phyloP scores from a whole-genome alignment of 2,888 invertebrate species.

The Bhutanitis thaidina region DNA sequence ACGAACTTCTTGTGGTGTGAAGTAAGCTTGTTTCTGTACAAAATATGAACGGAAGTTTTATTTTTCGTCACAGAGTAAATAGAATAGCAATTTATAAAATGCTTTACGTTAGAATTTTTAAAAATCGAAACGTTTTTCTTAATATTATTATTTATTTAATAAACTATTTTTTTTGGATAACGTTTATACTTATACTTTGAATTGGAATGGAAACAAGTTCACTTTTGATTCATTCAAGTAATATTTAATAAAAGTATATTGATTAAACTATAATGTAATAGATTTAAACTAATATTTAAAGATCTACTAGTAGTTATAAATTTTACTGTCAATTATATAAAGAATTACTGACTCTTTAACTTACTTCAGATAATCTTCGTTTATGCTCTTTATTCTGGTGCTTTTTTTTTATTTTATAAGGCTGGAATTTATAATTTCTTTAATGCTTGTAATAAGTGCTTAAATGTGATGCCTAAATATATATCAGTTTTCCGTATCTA shows the following conservation, averaged over 20 bases:
- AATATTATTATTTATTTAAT: too few relatives aligned
- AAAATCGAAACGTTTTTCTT: too few relatives aligned
- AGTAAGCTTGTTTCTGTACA: constrained; percentile 22
- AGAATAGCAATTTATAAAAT: too few relatives aligned
- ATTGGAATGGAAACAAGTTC: constrained; percentile 13
- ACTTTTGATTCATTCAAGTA: constrained; percentile 16
- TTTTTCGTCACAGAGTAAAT: constrained; percentile 2
- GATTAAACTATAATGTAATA: neutral
- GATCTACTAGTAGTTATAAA: constrained; percentile 9
- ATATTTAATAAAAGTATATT: constrained; percentile 13
- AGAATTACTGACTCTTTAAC: neutral
- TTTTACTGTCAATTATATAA: constrained; percentile 20
- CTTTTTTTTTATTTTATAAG: constrained; percentile 17
- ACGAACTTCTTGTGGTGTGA: constrained; percentile 8
- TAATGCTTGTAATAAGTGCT: too few relatives aligned
- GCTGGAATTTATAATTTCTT: constrained; percentile 19
- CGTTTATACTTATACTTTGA: neutral
- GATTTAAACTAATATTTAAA: constrained; percentile 3
- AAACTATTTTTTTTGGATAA: too few relatives aligned
- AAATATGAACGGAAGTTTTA: neutral
- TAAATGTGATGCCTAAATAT: too few relatives aligned
- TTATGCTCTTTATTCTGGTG: neutral
- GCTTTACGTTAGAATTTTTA: too few relatives aligned
- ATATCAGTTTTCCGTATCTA: too few relatives aligned
- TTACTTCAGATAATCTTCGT: too few relatives aligned